These are phyloP conservation scores for Rhabdophis nuchalis DNA, from an alignment of 2,797 vertebrate genomes.

Conservation along the genomic window DNA sequence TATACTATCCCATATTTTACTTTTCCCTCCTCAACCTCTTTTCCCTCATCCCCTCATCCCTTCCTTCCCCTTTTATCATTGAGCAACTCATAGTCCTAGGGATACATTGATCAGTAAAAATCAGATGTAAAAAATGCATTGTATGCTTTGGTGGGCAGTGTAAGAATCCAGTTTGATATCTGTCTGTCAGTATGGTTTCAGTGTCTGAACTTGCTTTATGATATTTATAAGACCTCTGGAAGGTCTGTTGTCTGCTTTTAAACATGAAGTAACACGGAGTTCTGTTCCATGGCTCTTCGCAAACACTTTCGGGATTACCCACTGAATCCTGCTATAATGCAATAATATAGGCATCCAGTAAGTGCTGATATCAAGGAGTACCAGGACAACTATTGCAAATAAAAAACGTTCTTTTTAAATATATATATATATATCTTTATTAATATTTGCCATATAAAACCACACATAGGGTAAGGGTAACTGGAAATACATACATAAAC, in stretches of 20 bases:
- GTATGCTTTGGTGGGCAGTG: background rate
- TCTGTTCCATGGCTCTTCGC: background rate
- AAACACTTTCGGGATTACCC: background rate
- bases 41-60: background rate
- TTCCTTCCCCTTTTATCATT: fast-evolving
- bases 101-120: background rate
- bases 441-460: too few relatives aligned
- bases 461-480: too few relatives aligned
- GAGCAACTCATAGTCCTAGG: background rate
- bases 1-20: background rate
- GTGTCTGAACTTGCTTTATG: background rate
- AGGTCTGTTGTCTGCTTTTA: background rate
- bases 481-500: too few relatives aligned
- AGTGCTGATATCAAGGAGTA: background rate
- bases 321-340: background rate
- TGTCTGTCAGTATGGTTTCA: background rate
- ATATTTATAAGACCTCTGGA: background rate
- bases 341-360: background rate
- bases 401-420: background rate
- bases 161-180: background rate
- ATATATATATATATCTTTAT: too few relatives aligned
- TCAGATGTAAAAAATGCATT: background rate
- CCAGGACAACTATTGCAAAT: background rate
- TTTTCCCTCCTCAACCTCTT: background rate
- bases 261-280: background rate